Evolutionary conservation across 2,113 vertebrate species (phyloP).

Genomic region (Sciurus niger): DNA sequence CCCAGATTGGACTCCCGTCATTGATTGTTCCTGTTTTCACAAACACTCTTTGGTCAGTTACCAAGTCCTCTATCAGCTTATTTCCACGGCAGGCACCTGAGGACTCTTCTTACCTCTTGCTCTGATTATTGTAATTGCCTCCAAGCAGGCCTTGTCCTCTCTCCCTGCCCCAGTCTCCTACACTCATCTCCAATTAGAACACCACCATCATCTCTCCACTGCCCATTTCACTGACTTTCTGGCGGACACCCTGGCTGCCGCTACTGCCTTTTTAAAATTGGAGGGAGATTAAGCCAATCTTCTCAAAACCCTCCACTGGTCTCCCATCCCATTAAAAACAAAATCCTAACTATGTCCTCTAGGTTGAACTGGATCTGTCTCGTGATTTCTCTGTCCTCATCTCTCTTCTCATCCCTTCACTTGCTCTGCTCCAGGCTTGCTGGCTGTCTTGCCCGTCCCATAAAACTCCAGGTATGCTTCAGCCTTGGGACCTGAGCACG

Average conservation of each 20-base stretch:
- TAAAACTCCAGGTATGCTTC: not conserved
- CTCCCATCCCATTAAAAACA: not conserved
- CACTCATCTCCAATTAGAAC: not conserved
- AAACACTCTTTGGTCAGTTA: not conserved
- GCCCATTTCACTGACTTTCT: not conserved
- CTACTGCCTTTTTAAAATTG: not conserved
- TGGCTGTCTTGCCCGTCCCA: not conserved
- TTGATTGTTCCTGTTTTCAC: slow-evolving; percentile 23
- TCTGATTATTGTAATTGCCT: not conserved
- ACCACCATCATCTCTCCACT: not conserved
- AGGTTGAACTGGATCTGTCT: not conserved
- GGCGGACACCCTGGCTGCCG: not conserved
- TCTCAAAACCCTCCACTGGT: not conserved
- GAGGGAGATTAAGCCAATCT: not conserved
- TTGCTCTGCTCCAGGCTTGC: not conserved
- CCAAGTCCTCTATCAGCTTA: slow-evolving; percentile 10
- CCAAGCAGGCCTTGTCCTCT: not conserved
- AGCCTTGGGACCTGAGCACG: not conserved
- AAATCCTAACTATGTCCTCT: not conserved
- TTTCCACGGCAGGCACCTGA: not conserved
- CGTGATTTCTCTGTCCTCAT: not conserved
- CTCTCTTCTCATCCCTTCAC: not conserved
- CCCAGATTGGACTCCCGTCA: not conserved
- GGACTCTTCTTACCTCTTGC: not conserved
- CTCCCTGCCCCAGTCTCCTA: not conserved